Base-by-base conservation (phyloP, 2,888 invertebrate species). In the Dromius quadrimaculatus region DNA sequence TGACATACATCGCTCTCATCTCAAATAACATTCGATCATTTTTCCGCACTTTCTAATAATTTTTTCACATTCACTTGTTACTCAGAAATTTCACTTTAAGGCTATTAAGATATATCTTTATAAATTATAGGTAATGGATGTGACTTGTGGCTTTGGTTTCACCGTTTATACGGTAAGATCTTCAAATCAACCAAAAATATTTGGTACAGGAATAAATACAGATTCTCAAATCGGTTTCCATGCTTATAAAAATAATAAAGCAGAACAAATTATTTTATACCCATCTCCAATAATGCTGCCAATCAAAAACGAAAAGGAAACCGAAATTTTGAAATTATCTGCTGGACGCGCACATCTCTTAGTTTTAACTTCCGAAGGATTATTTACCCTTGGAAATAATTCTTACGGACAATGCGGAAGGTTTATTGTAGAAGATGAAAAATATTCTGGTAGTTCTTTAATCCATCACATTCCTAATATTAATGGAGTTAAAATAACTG, bases 371-470 rank as follows among this genome's bases (percentile, higher is more conserved):
- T 88, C 90, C 68, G 93, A 93, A 79, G 93, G 92, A 1, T 87
- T 93, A 0, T 96, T 90, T 79, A 74, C 78, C 9, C 22, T 61
- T 8, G 98, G 98, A 0, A 95, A 95, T 81, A 98, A 98, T 82
- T 87, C 92, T 0, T 95, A 93, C 79, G 98, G 98, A 0, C 98
- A 98, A 80, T 98, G 98, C 81, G 97, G 95, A 0, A 85, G 97
- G 62, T 86, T 86, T 65, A 88, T 96, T 71, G 88, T 94, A 72
- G 81, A 87, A 2, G 86, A 90, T 70, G 97, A 97, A 81, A 85
- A 91, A 64, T 95, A 93, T 77, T 82, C 79, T 45, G 87, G 87
- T 2, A 91, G 88, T 76, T 87, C 87, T 79, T 84, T 87, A 5
- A 84, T 93, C 17, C 85, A 93, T 81, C 86, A 88, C 71, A 88